phyloP scores from a whole-genome alignment of 2,888 invertebrate species.

The Eilema depressum region DNA sequence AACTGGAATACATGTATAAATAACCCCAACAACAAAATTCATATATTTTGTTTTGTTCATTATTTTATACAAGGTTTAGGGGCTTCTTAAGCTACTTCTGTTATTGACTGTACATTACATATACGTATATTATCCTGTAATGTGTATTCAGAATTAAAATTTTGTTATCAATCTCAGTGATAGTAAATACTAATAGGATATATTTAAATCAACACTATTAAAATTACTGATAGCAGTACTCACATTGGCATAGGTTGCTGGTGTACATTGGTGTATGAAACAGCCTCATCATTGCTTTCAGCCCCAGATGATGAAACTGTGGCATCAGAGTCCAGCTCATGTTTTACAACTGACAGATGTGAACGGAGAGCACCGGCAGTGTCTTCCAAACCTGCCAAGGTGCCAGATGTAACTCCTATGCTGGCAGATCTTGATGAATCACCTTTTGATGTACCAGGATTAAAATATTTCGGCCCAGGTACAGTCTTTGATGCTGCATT shows the following conservation, averaged over 20 bases:
- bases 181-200: neutral
- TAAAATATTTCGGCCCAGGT: conserved; percentile 76
- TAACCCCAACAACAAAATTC: no score
- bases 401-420: conserved; percentile 87
- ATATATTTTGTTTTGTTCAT: no score
- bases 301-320: conserved; percentile 98
- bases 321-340: conserved; percentile 95
- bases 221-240: conserved; percentile 76
- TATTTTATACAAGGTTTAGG: no score
- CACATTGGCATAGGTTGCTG: conserved; percentile 93
- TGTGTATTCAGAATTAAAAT: neutral
- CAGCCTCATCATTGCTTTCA: conserved; percentile 96
- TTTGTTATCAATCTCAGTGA: neutral
- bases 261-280: conserved; percentile 91
- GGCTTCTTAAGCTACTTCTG: no score
- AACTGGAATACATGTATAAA: no score
- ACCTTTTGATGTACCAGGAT: conserved; percentile 89
- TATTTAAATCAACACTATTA: neutral
- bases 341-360: conserved; percentile 91
- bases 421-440: conserved; percentile 91
- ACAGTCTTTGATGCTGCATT: conserved; percentile 75
- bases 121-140: neutral
- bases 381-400: conserved; percentile 89
- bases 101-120: no score
- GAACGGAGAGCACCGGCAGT: conserved; percentile 91